These are phyloP conservation scores for Bufo bufo DNA, from an alignment of 2,113 vertebrate species.

Conservation along the genomic window DNA sequence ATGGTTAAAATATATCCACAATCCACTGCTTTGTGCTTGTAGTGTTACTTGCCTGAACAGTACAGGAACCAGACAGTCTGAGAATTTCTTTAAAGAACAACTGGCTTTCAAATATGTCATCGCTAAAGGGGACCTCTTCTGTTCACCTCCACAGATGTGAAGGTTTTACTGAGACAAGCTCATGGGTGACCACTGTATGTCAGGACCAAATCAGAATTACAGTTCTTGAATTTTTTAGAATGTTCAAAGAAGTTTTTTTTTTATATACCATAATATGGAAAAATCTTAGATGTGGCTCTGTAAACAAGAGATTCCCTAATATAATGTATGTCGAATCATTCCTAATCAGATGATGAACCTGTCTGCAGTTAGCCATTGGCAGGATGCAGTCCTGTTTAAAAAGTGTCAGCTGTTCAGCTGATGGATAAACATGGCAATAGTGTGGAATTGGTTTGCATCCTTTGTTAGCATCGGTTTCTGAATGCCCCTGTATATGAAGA, in stretches of 20 bases:
- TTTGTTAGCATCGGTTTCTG: no score
- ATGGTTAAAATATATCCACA: slow-evolving; percentile 68
- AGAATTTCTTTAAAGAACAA: slow-evolving; percentile 79
- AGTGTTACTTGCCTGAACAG: slow-evolving; percentile 71
- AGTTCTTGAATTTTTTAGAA: not conserved
- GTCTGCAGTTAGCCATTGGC: no score
- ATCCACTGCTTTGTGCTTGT: slow-evolving; percentile 71
- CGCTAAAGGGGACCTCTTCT: not conserved
- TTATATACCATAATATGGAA: not conserved
- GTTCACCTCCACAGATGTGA: not conserved
- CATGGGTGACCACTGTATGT: not conserved
- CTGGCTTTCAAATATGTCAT: slow-evolving; percentile 58
- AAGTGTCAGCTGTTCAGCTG: no score
- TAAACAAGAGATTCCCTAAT: no score
- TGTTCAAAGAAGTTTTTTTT: not conserved
- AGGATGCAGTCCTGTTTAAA: no score
- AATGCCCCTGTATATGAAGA: no score
- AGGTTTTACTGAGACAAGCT: not conserved
- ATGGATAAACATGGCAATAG: no score
- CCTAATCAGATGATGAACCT: no score
- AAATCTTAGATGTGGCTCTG: no score
- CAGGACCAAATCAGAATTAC: not conserved
- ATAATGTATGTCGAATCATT: no score
- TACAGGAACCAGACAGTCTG: slow-evolving; percentile 65
- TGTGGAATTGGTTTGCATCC: no score